Conservation (phyloP, 2,888 invertebrate genomes). For the Thereva unica region DNA sequence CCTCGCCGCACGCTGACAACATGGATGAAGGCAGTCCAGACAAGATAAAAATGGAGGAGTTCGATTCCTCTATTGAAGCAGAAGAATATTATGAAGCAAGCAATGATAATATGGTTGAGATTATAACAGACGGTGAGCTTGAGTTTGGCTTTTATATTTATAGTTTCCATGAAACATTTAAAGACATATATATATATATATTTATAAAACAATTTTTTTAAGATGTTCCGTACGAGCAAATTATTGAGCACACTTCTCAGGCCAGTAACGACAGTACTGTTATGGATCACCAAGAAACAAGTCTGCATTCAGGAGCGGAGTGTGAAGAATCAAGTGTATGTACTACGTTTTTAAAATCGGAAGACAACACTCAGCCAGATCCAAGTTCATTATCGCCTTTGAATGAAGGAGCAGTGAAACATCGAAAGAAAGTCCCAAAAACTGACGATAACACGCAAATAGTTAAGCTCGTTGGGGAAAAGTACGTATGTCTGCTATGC, state of each 20-base stretch:
- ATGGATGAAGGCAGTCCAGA: conserved; percentile 41
- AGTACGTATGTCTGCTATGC: no score
- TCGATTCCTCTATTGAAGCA: conserved; percentile 7
- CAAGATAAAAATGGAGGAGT: neutral
- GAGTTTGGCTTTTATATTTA: neutral
- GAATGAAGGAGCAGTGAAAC: no score
- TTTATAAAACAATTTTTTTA: neutral
- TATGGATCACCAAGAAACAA: no score
- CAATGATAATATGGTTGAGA: conserved; percentile 42
- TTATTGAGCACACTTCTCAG: conserved; percentile 21
- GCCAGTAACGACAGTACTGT: neutral
- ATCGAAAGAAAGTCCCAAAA: no score
- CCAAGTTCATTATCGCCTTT: neutral
- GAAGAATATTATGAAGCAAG: conserved; percentile 39
- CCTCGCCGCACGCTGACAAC: conserved; percentile 42
- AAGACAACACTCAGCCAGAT: neutral
- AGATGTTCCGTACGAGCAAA: conserved; percentile 32
- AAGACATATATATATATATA: neutral
- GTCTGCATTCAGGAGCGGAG: conserved; percentile 1
- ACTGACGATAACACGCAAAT: no score
- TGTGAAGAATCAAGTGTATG: neutral
- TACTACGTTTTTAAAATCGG: neutral
- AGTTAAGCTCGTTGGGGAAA: no score
- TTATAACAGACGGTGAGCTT: conserved; percentile 39
- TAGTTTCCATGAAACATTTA: neutral